Base-by-base conservation (phyloP, 2,113 vertebrate genomes). In the Melospiza melodia region DNA sequence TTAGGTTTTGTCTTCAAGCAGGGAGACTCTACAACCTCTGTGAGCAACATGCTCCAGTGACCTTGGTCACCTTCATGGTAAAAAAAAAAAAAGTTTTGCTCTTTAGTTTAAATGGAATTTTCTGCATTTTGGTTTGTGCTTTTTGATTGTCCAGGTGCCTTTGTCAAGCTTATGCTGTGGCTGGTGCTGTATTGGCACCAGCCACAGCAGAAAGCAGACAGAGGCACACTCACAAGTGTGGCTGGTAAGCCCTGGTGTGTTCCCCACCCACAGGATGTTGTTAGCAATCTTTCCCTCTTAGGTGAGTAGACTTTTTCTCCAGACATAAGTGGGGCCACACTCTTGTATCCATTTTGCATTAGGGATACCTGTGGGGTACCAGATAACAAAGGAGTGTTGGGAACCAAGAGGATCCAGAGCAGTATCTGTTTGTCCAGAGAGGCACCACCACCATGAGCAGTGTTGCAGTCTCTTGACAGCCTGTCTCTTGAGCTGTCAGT, bases 371-470 rank as follows among this genome's bases (percentile, higher is more conserved):
- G 10, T 73, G 37, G 19, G 30, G 48, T 11, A 68, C 12, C 15
- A 33, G 22, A 58, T 68, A 71, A 46, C 8, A 35, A 63, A 68
- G 20, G 16, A 43, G 43, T 0, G 0, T 2, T 13, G 15, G 24
- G 65, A 89, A 49, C 37, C 2, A 5, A 16, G 14, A 37, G 27
- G 15, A 9, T 62, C 11, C 58, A 39, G 5, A 11, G 41, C 16
- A 41, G 20, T 24, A 23, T 23, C 21, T 61, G 8, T 41, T 49
- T 73, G 23, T 65, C 39, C 24, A 51, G 63, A 59, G 31, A 59
- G 44, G 58, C 25, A 87, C 21, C 8, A 21, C 57, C 75, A 13
- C 22, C 21, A 17, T 9, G 18, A 35, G 6, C 37, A 35, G 12
- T 6, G 20, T 2, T 82, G 58, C 52, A 69, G 1, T 55, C 21